These are phyloP conservation scores for Hippocampus comes DNA, from an alignment of 2,113 vertebrate genomes.

Conservation along the genomic window DNA sequence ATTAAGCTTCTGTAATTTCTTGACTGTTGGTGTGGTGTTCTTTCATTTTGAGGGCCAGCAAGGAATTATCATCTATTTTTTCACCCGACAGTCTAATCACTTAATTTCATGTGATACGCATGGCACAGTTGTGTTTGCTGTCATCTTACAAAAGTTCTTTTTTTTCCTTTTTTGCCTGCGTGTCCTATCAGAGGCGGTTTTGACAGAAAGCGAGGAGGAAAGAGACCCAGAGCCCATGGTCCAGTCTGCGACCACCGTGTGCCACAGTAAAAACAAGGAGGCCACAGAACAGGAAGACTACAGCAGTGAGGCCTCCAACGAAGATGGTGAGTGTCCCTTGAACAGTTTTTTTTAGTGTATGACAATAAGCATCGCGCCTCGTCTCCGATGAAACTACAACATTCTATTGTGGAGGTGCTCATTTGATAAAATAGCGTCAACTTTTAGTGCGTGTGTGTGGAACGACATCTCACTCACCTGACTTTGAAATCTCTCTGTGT, in stretches of 20 bases:
- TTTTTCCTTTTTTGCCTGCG: not conserved
- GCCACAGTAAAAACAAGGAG: slow-evolving; percentile 80
- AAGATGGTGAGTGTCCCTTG: slow-evolving; percentile 77
- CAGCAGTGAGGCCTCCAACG: slow-evolving; percentile 86
- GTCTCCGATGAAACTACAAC: not conserved
- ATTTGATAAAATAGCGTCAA: not conserved
- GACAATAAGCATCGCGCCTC: too few species aligned
- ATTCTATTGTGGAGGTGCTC: not conserved
- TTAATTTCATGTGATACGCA: not conserved
- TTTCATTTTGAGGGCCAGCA: too few species aligned
- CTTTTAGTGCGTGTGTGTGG: not conserved
- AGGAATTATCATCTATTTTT: too few species aligned
- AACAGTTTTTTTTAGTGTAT: not conserved
- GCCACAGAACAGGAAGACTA: slow-evolving; percentile 84
- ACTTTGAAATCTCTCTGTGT: slow-evolving; percentile 19
- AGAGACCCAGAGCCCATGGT: slow-evolving; percentile 78
- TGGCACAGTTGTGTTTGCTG: too few species aligned
- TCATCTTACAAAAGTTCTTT: not conserved
- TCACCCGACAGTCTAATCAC: not conserved
- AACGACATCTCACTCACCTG: slow-evolving; percentile 1
- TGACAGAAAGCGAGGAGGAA: slow-evolving; percentile 92
- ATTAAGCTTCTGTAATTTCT: slow-evolving; percentile 2
- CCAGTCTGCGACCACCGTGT: slow-evolving; percentile 73
- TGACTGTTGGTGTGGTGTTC: not conserved
- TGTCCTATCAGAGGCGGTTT: slow-evolving; percentile 75